phyloP scores from a whole-genome alignment of 2,113 vertebrate species.

The Saiga tatarica region DNA sequence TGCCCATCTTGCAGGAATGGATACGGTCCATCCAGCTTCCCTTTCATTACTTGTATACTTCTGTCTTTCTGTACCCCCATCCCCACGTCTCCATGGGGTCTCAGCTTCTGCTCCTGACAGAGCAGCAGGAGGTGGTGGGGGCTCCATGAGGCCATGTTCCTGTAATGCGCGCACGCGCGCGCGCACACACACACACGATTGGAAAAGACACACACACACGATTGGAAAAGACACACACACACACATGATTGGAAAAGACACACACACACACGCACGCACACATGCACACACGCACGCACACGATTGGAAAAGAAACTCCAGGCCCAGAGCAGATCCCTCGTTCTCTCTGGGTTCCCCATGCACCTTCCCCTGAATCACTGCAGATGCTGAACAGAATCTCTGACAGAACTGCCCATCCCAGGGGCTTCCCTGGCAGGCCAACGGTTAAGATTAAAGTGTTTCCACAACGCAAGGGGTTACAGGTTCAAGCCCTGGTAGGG shows the following conservation, averaged over 20 bases:
- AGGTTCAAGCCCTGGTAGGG: background rate
- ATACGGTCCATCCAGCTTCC: background rate
- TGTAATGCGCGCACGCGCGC: background rate
- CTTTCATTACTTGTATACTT: background rate
- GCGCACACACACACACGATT: background rate
- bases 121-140: background rate
- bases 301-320: background rate
- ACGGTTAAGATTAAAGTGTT: background rate
- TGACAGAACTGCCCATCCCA: background rate
- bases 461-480: background rate
- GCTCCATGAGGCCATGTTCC: background rate
- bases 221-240: background rate
- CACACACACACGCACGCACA: too few relatives aligned
- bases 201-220: background rate
- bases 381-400: background rate
- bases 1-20: background rate
- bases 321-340: background rate
- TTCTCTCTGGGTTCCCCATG: background rate
- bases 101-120: background rate
- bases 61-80: background rate
- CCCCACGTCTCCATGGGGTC: background rate
- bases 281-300: background rate
- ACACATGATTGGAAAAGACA: too few relatives aligned
- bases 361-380: background rate
- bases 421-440: background rate